Evolutionary conservation across 1,140 invertebrate species (phyloP), one percentile per base, ranked within the genome.

Genomic region (Aphelenchoides fujianensis): DNA sequence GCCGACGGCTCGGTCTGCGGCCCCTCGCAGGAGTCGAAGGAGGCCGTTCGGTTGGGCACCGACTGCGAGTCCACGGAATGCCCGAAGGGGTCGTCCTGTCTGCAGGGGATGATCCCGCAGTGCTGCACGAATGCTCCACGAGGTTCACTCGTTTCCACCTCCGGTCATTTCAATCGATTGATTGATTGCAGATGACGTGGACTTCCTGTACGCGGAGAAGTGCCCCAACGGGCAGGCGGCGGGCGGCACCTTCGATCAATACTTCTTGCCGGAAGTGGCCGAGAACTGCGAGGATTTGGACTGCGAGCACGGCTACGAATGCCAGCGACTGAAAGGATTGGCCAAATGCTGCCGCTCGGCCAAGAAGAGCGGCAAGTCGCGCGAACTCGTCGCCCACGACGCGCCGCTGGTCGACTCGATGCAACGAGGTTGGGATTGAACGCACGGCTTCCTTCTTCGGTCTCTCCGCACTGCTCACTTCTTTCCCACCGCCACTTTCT

Each of bases 1-100:
- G 28, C 53, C 23, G 63, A 66, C 53, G 63, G 63, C 2, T 66
- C 63, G 16, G 63, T 66, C 32, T 59, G 55, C 34, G 55, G 55
- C 23, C 55, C 55, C 12, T 23, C 12, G 23, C 41, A 48, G 23
- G 41, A 48, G 12, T 48, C 41, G 41, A 23, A 16, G 23, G 41
- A 48, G 23, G 41, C 41, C 41, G 23, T 32, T 7, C 28, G 23
- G 34, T 7, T 59, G 55, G 5, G 5, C 23, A 59, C 5, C 23
- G 19, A 59, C 23, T 7, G 19, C 55, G 55, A 7, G 5, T 59
- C 55, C 5, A 59, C 5, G 23, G 5, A 59, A 59, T 59, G 19
- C 7, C 55, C 55, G 55, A 19, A 59, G 23, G 55, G 55, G 34
- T 59, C 55, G 5, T 7, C 34, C 5, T 59, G 55, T 59, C 19